Base-by-base conservation (phyloP, 92 coral and sea anemone genomes). In the Epizoanthus illoricatus region DNA sequence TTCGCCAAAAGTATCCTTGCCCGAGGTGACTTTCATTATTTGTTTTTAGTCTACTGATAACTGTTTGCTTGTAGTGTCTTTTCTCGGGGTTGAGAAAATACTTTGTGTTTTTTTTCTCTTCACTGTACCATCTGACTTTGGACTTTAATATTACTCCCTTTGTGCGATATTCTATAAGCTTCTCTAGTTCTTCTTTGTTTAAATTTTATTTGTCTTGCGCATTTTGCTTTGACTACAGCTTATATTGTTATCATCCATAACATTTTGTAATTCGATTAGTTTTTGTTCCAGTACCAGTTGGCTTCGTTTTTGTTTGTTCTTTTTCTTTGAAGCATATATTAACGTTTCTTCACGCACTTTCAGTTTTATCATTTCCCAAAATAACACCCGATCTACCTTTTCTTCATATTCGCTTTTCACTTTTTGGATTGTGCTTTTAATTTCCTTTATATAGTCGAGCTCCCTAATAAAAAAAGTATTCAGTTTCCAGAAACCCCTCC, bases 321-420 rank as follows among this genome's bases (percentile, higher is more conserved):
- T 52, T 65, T 24, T 73, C 36, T 10, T 21, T n/a, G 80, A 67
- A 39, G 72, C 72, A 33, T 81, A 81, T 47, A 20, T 49, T 23
- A 81, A 21, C 20, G 85, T 67, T 80, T 47, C 39, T 66, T 66
- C 68, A 20, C 36, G 80, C 28, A 74, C 80, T 24, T 80, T 80
- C 43, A 80, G 43, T 80, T 80, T 80, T 4, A 80, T 67, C 76
- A 80, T 80, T 80, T 80, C 75, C 85, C 75, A 80, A 33, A 61
- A 16, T 58, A 80, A 72, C 9, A 74, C 73, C 64, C 57, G 61
- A 17, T 81, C 43, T 3, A 69, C 57, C 41, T 49, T 42, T 18
- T 16, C 42, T 70, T 81, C 69, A 70, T 57, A 70, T 69, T 81
- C 79, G 20, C n/a, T 10, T 57, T 24, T 33, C 5, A 13, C 33